Percentiles rank a stretch among this genome's conserved stretches.
Conservation (phyloP, 2,113 vertebrate species). For the Nothobranchius kuhntae region DNA sequence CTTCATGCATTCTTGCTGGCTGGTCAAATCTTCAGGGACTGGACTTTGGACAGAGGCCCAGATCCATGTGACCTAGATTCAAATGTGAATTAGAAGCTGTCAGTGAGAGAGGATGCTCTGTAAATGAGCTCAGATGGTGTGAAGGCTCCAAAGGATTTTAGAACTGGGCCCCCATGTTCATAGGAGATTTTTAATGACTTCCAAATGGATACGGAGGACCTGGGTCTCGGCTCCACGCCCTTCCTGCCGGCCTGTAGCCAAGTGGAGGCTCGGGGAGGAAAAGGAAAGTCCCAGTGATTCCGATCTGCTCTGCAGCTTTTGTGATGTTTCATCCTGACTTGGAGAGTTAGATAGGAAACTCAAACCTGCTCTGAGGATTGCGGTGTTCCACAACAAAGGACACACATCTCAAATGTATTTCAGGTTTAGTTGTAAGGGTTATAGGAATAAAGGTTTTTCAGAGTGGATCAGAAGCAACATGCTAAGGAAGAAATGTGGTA, state of each 20-base stretch:
- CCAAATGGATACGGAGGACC: slow-evolving; percentile 74
- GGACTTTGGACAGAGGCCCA: slow-evolving; percentile 75
- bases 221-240: slow-evolving; percentile 35
- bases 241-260: slow-evolving; percentile 38
- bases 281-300: slow-evolving; percentile 18
- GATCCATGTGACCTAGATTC: slow-evolving; percentile 83
- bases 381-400: too few relatives aligned
- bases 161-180: slow-evolving; percentile 59
- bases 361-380: too few relatives aligned
- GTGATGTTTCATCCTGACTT: too few relatives aligned
- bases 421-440: too few relatives aligned
- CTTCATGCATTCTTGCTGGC: slow-evolving; percentile 46
- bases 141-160: slow-evolving; percentile 49
- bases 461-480: too few relatives aligned
- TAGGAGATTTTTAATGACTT: slow-evolving; percentile 76
- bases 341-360: too few relatives aligned
- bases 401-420: too few relatives aligned
- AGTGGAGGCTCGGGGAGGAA: not conserved
- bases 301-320: not conserved
- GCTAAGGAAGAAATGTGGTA: too few relatives aligned
- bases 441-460: too few relatives aligned
- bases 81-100: slow-evolving; percentile 78
- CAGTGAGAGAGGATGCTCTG: slow-evolving; percentile 73
- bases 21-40: slow-evolving; percentile 55
- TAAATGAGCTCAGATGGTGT: slow-evolving; percentile 77